Conservation (phyloP, 37 sponge, comb jelly and placozoan genomes). For the Mnemiopsis leidyi region DNA sequence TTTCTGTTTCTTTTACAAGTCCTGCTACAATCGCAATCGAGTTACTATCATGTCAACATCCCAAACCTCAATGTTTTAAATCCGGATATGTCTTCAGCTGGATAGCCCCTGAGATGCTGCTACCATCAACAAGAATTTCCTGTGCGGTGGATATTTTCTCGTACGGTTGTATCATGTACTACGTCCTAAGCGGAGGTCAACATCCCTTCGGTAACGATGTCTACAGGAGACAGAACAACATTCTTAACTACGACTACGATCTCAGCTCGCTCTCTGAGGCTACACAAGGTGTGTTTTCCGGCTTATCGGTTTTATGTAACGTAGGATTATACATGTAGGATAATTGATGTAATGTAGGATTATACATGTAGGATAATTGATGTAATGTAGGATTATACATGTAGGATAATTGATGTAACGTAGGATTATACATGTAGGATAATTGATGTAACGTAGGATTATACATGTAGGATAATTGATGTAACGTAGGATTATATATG, state of each 20-base stretch:
- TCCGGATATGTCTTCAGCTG: too few species aligned
- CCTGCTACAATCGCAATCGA: background rate
- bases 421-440: too few species aligned
- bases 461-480: too few species aligned
- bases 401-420: too few species aligned
- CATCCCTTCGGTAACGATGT: conserved; percentile 85
- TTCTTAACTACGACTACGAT: background rate
- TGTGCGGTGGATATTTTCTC: conserved; percentile 86
- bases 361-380: too few species aligned
- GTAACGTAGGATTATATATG: too few species aligned
- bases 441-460: too few species aligned
- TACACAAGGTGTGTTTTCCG: conserved; percentile 11
- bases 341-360: too few species aligned
- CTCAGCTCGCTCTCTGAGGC: background rate
- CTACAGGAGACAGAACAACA: conserved; percentile 76
- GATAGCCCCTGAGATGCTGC: too few species aligned
- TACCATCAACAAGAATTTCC: conserved; percentile 50
- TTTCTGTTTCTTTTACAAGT: conserved; percentile 31
- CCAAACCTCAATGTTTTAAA: background rate
- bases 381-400: too few species aligned
- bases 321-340: too few species aligned
- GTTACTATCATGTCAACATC: background rate
- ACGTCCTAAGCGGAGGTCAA: conserved; percentile 74
- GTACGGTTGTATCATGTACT: conserved; percentile 82
- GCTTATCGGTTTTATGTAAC: background rate